Base-by-base conservation (phyloP, 2,113 vertebrate species). In the Python bivittatus region DNA sequence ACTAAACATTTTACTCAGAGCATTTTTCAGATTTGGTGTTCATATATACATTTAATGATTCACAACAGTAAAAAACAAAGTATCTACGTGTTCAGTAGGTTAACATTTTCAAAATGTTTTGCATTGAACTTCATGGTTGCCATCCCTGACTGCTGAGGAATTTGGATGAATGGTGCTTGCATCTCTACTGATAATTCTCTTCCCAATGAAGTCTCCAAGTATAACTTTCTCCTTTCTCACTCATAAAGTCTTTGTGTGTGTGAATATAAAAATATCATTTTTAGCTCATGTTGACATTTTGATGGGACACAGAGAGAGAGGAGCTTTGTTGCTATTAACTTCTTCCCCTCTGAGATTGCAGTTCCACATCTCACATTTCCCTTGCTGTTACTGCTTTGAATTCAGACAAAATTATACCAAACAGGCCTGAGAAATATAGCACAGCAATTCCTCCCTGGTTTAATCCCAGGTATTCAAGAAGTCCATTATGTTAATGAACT, bases 381-480 rank as follows among this genome's bases (percentile, higher is more conserved):
- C 17, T 33, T 61, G 29, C 25, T 88, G 7, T 44, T 79, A 12
- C 23, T 25, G 3, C 29, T 84, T 57, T 61, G 44, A 87, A 33
- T 29, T 90, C 56, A 42, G 20, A 79, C 52, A 38, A 29, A 89
- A 72, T 88, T 13, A 4, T 93, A 25, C 29, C 42, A 29, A 27
- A 33, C 7, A 42, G 29, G 27, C 6, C 10, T 11, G 91, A 86
- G 84, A 87, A 93, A 90, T 88, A 4, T 52, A 23, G 91, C 3
- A 10, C 44, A 89, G 0, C n/a, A 6, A 85, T 91, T 94, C 54
- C 91, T 38, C 89, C 44, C 38, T 1, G 42, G 61, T 52, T 92
- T 93, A 87, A 58, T n/a, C 84, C 56, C 86, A 94, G 88, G 58
- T 17, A 1, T 1, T 6, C 54, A 92, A 91, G 83, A 92, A 53